These are phyloP conservation scores for Cyanoramphus novaezelandiae DNA, from an alignment of 2,113 vertebrate genomes.

Conservation along the genomic window DNA sequence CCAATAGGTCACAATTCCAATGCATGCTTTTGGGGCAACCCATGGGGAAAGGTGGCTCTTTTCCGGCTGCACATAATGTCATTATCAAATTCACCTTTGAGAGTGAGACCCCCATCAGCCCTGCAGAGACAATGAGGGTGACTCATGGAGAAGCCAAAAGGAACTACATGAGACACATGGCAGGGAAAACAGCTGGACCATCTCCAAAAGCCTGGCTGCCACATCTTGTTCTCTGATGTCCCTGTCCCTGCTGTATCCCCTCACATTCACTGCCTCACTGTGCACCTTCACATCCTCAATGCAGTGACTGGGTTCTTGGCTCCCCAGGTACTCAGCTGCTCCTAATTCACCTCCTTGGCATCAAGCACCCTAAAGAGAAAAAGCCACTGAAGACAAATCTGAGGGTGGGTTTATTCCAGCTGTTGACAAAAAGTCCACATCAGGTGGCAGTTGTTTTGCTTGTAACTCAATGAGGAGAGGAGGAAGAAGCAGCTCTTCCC, in stretches of 20 bases:
- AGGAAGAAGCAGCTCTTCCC: background rate
- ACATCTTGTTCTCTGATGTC: accelerated
- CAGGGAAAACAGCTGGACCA: background rate
- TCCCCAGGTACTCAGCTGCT: background rate
- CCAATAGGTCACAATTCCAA: background rate
- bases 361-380: background rate
- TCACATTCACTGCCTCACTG: background rate
- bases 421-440: background rate
- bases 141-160: background rate
- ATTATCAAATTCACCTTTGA: background rate
- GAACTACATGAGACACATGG: background rate
- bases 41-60: background rate
- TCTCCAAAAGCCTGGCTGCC: background rate
- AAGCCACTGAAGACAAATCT: background rate
- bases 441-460: background rate
- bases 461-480: background rate
- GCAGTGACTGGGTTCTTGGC: background rate
- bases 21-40: background rate
- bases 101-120: background rate
- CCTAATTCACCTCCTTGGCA: background rate
- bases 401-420: background rate
- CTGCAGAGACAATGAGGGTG: background rate
- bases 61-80: background rate
- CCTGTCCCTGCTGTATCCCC: background rate
- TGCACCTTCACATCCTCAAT: background rate